Evolutionary conservation across 2,797 vertebrate species (phyloP).

Genomic region (Sebastes cheni): DNA sequence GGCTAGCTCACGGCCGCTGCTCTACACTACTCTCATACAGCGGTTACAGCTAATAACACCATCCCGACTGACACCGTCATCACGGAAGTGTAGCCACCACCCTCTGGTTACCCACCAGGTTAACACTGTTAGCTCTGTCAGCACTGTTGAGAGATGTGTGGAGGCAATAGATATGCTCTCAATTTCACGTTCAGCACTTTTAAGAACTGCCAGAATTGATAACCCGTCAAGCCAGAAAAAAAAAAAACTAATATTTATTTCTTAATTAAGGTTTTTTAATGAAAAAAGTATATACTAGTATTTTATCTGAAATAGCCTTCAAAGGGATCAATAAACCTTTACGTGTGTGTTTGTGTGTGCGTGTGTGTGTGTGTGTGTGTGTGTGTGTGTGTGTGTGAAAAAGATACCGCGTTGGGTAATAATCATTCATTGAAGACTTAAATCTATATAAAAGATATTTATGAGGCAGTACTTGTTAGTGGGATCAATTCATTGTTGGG

Average conservation of each 20-base stretch:
- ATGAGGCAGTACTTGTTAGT: not conserved
- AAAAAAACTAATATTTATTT: not conserved
- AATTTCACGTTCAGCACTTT: too few relatives aligned
- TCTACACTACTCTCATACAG: too few relatives aligned
- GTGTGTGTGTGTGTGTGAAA: too few relatives aligned
- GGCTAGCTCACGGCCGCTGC: too few relatives aligned
- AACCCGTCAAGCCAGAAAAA: not conserved
- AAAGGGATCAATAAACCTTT: not conserved
- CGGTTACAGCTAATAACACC: too few relatives aligned
- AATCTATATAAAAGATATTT: not conserved
- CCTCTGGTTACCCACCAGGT: not conserved
- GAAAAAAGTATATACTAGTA: not conserved
- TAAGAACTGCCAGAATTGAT: not conserved
- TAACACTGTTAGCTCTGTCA: not conserved
- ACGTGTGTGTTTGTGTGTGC: not conserved
- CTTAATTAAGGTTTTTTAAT: slow-evolving; percentile 19
- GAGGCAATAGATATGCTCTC: too few relatives aligned
- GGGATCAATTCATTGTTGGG: not conserved
- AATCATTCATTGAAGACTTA: not conserved
- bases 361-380: too few relatives aligned
- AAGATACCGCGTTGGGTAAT: not conserved
- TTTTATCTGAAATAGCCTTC: not conserved
- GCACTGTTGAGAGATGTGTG: not conserved
- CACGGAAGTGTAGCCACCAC: not conserved
- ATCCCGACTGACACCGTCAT: too few relatives aligned